phyloP scores from a whole-genome alignment of 2,888 invertebrate genomes.

The Drosophila kambysellisi region DNA sequence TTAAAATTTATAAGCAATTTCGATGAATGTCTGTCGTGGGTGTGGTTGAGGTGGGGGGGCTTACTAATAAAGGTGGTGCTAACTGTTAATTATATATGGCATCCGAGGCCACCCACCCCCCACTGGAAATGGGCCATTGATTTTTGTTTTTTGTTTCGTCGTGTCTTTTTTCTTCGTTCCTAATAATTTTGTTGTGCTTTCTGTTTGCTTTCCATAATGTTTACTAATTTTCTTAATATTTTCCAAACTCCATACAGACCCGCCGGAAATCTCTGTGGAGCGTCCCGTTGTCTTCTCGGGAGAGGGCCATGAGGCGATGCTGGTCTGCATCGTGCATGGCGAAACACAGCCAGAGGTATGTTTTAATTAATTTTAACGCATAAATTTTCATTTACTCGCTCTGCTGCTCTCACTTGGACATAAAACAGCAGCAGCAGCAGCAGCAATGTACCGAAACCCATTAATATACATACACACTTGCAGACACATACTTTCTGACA shows the following conservation, averaged over 20 bases:
- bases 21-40: conserved; percentile 41
- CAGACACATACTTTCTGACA: conserved; percentile 23
- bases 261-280: conserved; percentile 86
- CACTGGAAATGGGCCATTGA: conserved; percentile 40
- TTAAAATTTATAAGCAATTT: conserved; percentile 77
- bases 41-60: background rate
- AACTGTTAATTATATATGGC: conserved; percentile 55
- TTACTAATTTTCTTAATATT: conserved; percentile 66
- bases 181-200: conserved; percentile 5
- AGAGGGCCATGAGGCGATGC: conserved; percentile 89
- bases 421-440: conserved; percentile 54
- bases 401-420: conserved; percentile 64
- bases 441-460: conserved; percentile 39
- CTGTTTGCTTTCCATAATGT: conserved; percentile 50
- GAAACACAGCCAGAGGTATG: conserved; percentile 89
- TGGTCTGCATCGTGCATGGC: conserved; percentile 89
- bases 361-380: conserved; percentile 74
- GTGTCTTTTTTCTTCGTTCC: conserved; percentile 1
- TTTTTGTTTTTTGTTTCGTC: conserved; percentile 29
- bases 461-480: conserved; percentile 39
- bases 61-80: conserved; percentile 4
- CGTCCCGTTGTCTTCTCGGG: conserved; percentile 89
- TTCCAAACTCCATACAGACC: conserved; percentile 74
- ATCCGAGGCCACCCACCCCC: conserved; percentile 4
- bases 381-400: conserved; percentile 71